Base-by-base conservation (phyloP, 2,113 vertebrate species). In the Alethe diademata region DNA sequence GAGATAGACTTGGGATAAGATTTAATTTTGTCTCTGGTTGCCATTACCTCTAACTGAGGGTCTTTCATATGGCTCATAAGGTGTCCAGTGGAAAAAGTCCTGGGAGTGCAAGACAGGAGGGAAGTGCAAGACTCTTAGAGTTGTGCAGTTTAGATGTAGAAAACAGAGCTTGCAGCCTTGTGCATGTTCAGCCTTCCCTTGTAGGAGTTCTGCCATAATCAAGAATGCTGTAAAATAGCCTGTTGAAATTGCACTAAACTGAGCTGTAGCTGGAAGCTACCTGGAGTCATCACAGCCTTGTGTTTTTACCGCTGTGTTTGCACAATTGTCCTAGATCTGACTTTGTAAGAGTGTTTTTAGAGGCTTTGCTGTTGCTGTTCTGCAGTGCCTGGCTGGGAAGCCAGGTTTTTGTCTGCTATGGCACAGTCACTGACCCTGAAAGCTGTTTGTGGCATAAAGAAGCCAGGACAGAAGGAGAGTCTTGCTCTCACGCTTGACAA, bases 401-500 rank as follows among this genome's bases (percentile, higher is more conserved):
- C 8, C 14, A 17, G 10, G 33, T 76, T 81, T 71, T 73, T 42
- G 33, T 86, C 64, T 76, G 35, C 67, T 64, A 0, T 48, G 71
- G 58, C 64, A 70, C 36, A 36, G 29, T 58, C 60, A 36, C 62
- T 94, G 89, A 95, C 71, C 65, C 78, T 76, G 93, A 94, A 96
- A 93, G 87, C 90, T 94, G 50, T 87, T 92, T 72, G 62, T 73
- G 42, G 45, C 66, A 15, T 57, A 35, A 85, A 75, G 70, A 91
- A 78, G 43, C 36, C 61, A 51, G 78, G 54, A 69, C 50, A 88
- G 72, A 35, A 45, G 50, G 38, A 36, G 25, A n/a, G 14, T 47
- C 78, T 85, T 89, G 50, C 35, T 85, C 45, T 89, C 33, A 73
- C 0, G 12, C 84, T 94, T 97, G 78, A 72, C 40, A 54, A 85